Evolutionary conservation across 53 echinoderm and acorn worm genomes (phyloP).

Genomic region (Astropecten irregularis): DNA sequence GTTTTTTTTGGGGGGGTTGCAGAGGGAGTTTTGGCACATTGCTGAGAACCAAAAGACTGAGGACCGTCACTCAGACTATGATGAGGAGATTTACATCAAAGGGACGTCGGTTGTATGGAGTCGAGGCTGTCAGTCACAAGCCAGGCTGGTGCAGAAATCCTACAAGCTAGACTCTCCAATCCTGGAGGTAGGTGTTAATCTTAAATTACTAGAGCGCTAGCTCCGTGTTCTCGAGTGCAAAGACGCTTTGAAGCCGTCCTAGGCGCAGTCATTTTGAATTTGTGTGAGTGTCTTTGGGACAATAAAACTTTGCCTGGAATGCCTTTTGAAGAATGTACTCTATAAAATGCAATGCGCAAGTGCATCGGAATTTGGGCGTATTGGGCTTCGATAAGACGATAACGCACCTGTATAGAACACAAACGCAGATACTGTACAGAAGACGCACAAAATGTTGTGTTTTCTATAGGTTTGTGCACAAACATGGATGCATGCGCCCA

Average conservation of each 20-base stretch:
- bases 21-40: slow-evolving; percentile 72
- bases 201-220: no score
- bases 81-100: slow-evolving; percentile 90
- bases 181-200: slow-evolving; percentile 77
- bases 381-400: background rate
- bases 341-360: no score
- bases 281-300: no score
- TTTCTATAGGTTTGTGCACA: no score
- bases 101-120: slow-evolving; percentile 89
- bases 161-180: slow-evolving; percentile 72
- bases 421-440: background rate
- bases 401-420: no score
- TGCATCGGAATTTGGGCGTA: background rate
- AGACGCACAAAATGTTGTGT: background rate
- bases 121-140: slow-evolving; percentile 62
- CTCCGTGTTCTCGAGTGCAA: no score
- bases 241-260: no score
- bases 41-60: slow-evolving; percentile 26
- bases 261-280: no score
- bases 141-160: slow-evolving; percentile 74
- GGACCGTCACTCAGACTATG: slow-evolving; percentile 51
- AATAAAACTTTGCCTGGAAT: no score
- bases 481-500: no score
- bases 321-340: no score
- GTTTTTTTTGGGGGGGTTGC: no score